Conservation (phyloP, 37 sponge, comb jelly and placozoan species). For the Theonella swinhoei region DNA sequence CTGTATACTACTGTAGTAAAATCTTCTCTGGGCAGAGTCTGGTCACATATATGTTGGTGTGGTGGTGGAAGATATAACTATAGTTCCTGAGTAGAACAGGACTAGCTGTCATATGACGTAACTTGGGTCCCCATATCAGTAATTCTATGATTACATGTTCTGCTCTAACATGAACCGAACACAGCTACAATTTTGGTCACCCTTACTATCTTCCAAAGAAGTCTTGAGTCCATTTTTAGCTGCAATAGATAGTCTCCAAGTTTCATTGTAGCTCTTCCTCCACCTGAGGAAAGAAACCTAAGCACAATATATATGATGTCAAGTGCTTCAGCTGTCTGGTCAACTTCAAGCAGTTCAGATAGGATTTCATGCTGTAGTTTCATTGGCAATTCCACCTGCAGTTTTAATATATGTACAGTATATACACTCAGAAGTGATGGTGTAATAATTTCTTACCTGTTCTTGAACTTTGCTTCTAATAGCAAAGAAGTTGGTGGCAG, state of each 20-base stretch:
- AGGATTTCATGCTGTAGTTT: slow-evolving; percentile 48
- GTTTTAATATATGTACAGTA: too few species aligned
- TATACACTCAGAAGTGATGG: too few species aligned
- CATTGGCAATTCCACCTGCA: slow-evolving; percentile 23
- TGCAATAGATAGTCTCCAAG: slow-evolving; percentile 56
- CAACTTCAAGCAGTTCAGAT: slow-evolving; percentile 28
- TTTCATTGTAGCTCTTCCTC: slow-evolving; percentile 29
- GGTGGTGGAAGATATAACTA: too few species aligned
- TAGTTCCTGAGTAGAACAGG: too few species aligned
- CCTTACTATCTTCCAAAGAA: slow-evolving; percentile 46
- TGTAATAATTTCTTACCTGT: slow-evolving; percentile 13
- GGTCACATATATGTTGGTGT: too few species aligned
- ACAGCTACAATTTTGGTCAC: too few species aligned
- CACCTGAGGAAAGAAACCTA: slow-evolving; percentile 63
- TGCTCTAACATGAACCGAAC: too few species aligned
- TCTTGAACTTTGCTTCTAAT: slow-evolving; percentile 55
- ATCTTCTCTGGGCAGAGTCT: too few species aligned
- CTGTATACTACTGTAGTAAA: too few species aligned
- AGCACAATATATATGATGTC: slow-evolving; percentile 63
- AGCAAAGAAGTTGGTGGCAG: slow-evolving; percentile 38
- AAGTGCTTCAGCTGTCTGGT: slow-evolving; percentile 41
- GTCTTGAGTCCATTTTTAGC: slow-evolving; percentile 41
- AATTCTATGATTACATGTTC: too few species aligned
- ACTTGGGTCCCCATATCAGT: too few species aligned
- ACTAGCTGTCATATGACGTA: slow-evolving; percentile 18